phyloP scores from a whole-genome alignment of 2,888 invertebrate species.

The Amphipyra tragopoginis region DNA sequence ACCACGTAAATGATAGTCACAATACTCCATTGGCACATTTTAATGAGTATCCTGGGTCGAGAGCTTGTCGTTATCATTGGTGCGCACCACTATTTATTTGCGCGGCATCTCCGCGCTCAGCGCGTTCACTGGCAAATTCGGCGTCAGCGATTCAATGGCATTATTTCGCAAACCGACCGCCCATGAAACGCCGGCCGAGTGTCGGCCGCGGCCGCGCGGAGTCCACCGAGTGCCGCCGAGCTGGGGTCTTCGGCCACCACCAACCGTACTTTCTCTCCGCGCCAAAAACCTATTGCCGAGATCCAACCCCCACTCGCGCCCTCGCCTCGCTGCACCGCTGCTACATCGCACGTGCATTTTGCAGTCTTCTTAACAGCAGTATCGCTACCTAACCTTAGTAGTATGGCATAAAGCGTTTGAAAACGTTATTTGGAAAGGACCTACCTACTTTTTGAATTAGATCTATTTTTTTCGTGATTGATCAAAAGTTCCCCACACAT shows the following conservation, averaged over 20 bases:
- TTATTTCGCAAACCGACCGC: conserved; percentile 82
- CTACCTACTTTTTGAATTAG: background rate
- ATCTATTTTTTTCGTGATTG: background rate
- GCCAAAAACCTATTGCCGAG: conserved; percentile 73
- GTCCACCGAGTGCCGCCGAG: conserved; percentile 76
- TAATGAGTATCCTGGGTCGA: conserved; percentile 69
- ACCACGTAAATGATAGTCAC: conserved; percentile 82
- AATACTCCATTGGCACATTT: conserved; percentile 87
- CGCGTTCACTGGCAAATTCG: conserved; percentile 81
- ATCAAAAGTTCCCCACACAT: too few relatives aligned
- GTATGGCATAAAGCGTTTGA: background rate
- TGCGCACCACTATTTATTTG: conserved; percentile 81
- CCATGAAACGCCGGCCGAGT: conserved; percentile 82
- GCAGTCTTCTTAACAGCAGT: conserved; percentile 25
- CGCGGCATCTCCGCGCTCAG: conserved; percentile 82
- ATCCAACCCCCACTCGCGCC: conserved; percentile 62
- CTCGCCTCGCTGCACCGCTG: conserved; percentile 37
- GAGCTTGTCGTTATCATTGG: conserved; percentile 67
- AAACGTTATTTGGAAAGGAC: background rate
- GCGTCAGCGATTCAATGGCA: conserved; percentile 80
- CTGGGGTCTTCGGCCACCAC: conserved; percentile 84
- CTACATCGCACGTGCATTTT: conserved; percentile 43
- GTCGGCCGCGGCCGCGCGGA: conserved; percentile 86
- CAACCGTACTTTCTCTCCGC: conserved; percentile 84
- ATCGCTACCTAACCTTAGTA: background rate